phyloP scores from a whole-genome alignment of 2,888 invertebrate species.

The Agriopis marginaria region DNA sequence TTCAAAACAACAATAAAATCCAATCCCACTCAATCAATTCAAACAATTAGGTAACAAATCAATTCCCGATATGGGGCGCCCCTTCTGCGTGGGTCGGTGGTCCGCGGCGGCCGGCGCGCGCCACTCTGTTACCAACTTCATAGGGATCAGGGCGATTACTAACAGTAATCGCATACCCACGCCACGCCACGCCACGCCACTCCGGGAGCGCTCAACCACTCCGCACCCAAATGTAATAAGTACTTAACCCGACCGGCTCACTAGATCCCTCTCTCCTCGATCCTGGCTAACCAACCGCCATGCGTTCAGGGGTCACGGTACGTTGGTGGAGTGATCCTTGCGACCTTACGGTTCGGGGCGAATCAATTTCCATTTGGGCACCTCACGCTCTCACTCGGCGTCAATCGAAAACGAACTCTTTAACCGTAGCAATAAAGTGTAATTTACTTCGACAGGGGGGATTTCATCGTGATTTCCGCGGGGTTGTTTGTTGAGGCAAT shows the following conservation, averaged over 20 bases:
- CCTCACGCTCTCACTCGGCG: conserved; percentile 52
- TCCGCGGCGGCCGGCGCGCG: conserved; percentile 52
- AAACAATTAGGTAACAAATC: conserved; percentile 37
- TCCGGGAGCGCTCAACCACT: conserved; percentile 63
- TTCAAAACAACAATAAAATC: conserved; percentile 24
- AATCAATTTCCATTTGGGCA: conserved; percentile 80
- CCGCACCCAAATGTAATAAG: conserved; percentile 64
- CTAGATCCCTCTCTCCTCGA: conserved; percentile 17
- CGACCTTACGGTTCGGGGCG: conserved; percentile 73
- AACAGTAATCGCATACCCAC: conserved; percentile 78
- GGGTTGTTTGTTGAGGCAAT: conserved; percentile 79
- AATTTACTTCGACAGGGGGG: conserved; percentile 62
- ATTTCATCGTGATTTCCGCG: conserved; percentile 63
- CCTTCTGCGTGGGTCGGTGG: conserved; percentile 46
- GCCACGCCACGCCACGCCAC: conserved; percentile 77
- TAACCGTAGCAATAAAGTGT: conserved; percentile 63
- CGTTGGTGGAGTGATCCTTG: conserved; percentile 52
- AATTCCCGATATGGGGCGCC: conserved; percentile 45
- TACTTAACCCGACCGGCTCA: conserved; percentile 50
- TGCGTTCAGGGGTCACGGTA: conserved; percentile 52
- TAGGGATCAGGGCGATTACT: conserved; percentile 82
- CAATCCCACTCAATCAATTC: conserved; percentile 30
- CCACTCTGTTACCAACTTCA: conserved; percentile 79
- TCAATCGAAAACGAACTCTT: conserved; percentile 60
- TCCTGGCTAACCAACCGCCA: conserved; percentile 52